Evolutionary conservation across 2,888 invertebrate genomes (phyloP), one percentile per base, ranked within the genome.

Genomic region (Eupeodes latifasciatus): DNA sequence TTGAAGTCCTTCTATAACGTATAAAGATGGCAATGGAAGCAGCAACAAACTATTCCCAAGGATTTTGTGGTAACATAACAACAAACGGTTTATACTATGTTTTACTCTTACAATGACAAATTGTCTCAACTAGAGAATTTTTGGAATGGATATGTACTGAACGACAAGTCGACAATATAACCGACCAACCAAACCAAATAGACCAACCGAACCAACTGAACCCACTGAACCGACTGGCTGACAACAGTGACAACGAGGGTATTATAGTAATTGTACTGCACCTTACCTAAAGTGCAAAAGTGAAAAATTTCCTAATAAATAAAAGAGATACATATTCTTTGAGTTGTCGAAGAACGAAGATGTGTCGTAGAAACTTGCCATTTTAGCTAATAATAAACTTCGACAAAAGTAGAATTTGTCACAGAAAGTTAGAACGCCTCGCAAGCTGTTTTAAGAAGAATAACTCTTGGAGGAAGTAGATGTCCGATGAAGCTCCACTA

Each of bases 1-100:
- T 88, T 40, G n/a, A 88, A 78, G 76, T 88, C 81, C 81, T 85
- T 88, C 78, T 88, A 84, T 83, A 78, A 81, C 76, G 67, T 57
- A 74, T 57, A 74, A 74, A 72, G 77, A 88, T 75, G 69, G 67
- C 62, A 78, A 78, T 80, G 40, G 9, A 40, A 40, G 27, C 27
- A 7, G 40, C 5, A 40, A 40, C 40, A 40, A 81, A 88, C 81
- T 87, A 80, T 72, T 80, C 59, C 16, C 74, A 49, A 79, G 59
- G 49, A 80, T 83, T 83, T 62, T 87, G 76, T 75, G 87, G 87
- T 80, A 64, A 40, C 40, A 40, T 40, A 40, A 40, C 40, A 40
- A 40, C 40, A 40, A 40, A 40, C 5, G 6, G 40, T 40, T 40
- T 7, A 5, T 7, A 5, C 40, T 40, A 40, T 40, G 27, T 27